phyloP scores from a whole-genome alignment of 2,797 vertebrate genomes.

The Tinamus major region DNA sequence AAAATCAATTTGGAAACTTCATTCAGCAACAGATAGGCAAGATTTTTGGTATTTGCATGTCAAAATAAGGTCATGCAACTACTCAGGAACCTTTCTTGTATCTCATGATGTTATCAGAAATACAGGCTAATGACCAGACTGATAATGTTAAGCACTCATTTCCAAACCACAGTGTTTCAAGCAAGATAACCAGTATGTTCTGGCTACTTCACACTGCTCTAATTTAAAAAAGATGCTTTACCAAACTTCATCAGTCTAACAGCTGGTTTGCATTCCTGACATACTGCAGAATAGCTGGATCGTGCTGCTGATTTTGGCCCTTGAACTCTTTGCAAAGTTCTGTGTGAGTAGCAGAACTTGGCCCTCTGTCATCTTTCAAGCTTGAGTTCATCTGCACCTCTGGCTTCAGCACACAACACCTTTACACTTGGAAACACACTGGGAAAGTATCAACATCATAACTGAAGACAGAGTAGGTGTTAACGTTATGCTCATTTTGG shows the following conservation, averaged over 20 bases:
- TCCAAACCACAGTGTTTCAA: background rate
- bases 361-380: background rate
- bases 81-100: background rate
- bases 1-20: background rate
- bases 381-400: background rate
- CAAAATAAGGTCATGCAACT: background rate
- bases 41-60: background rate
- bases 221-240: conserved; percentile 4
- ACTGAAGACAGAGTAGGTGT: background rate
- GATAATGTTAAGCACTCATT: background rate
- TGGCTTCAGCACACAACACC: background rate
- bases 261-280: conserved; percentile 50
- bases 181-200: conserved; percentile 23
- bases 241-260: background rate
- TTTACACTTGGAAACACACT: background rate
- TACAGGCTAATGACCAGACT: background rate
- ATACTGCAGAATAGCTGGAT: conserved; percentile 43
- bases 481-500: background rate
- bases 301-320: background rate
- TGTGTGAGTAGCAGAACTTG: conserved; percentile 1
- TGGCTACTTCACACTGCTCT: conserved; percentile 18
- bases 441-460: background rate
- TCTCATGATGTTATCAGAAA: background rate
- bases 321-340: background rate
- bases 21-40: background rate